Evolutionary conservation across 2,113 vertebrate species (phyloP), one percentile per base, ranked within the genome.

Genomic region (Siniperca knerii): DNA sequence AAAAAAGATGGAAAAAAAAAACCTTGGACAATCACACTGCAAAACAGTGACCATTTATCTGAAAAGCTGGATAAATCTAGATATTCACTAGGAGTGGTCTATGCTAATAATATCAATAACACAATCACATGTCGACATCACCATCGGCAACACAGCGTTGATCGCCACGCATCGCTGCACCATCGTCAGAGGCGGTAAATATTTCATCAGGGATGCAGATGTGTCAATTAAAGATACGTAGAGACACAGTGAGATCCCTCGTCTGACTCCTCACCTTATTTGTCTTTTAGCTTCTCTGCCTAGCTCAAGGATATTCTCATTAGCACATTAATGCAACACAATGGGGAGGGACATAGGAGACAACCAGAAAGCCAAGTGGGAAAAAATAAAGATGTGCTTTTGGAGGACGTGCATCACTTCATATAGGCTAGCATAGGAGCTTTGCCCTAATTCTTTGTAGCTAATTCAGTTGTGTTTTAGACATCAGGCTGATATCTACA

Each of bases 201-300:
- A 95, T 93, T 95, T 93, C 92, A 94, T 96, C 92, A 95, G 90
- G 82, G 92, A 94, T 95, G 92, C 93, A 94, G 94, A 96, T 95
- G 93, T 96, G 93, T 95, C 94, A 95, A 95, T 96, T 96, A 95
- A 94, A 95, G 83, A 91, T 92, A 89, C 81, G 85, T 89, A 55
- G 85, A 92, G 85, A 89, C 87, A 75, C 90, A 89, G 82, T 86
- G 11, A 87, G 92, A 91, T 89, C 89, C 77, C 90, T 87, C 86
- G 23, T 84, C 88, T 88, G 89, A 81, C 86, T 88, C 83, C 81
- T 67, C 42, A 21, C 86, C 91, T 92, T 93, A 89, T 92, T 93
- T 92, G 91, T 94, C 81, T 93, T 88, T 88, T 82, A 75, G 86
- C 76, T 83, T 70, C 83, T 93, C 77, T 79, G 61, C 82, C 37